Percentiles rank a stretch among this genome's conserved stretches.
These are phyloP conservation scores for Dryoscopus gambensis DNA, from an alignment of 2,113 vertebrate species.

Conservation along the genomic window DNA sequence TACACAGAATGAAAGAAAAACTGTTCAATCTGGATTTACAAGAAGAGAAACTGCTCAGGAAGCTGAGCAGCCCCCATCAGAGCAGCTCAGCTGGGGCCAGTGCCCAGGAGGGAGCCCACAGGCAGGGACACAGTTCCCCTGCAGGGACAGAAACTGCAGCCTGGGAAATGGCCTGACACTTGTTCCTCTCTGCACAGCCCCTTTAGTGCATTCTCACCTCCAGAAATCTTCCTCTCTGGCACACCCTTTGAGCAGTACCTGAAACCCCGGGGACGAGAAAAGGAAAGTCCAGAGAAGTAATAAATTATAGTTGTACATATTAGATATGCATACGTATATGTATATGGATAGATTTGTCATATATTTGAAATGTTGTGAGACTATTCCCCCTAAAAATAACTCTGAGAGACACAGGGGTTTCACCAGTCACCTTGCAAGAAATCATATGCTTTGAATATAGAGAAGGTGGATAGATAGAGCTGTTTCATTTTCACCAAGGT, in stretches of 20 bases:
- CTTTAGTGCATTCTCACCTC: background rate
- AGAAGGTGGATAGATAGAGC: background rate
- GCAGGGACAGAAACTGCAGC: background rate
- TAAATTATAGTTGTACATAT: background rate
- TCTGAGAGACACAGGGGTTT: background rate
- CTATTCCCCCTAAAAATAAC: background rate
- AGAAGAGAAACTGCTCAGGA: background rate
- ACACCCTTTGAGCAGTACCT: background rate
- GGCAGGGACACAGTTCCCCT: background rate
- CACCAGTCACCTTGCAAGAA: background rate
- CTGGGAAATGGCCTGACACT: background rate
- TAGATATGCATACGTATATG: background rate
- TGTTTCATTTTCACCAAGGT: background rate
- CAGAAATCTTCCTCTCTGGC: background rate
- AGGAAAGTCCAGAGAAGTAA: background rate
- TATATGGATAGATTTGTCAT: background rate
- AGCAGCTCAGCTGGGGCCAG: background rate
- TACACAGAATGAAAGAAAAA: background rate
- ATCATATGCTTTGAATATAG: background rate
- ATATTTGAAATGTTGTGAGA: background rate
- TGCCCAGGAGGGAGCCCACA: background rate
- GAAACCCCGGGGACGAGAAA: background rate
- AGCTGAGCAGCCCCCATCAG: background rate
- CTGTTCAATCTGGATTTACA: background rate
- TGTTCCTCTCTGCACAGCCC: background rate